These are phyloP conservation scores for Petaurus breviceps DNA, from an alignment of 2,113 vertebrate species.

Conservation along the genomic window DNA sequence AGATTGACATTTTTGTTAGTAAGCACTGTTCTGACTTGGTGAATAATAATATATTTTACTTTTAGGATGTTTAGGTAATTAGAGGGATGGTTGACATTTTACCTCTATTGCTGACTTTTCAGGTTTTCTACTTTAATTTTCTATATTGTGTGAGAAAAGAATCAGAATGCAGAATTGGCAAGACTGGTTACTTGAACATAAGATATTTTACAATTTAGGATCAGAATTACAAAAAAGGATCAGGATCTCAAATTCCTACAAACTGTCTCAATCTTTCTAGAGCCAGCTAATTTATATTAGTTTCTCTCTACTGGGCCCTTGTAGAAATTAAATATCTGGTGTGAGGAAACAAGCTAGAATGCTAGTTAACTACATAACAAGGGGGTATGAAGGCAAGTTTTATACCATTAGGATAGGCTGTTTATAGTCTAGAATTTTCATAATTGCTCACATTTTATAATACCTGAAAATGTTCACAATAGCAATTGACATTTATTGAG, in stretches of 20 bases:
- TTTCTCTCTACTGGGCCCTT: background rate
- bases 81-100: background rate
- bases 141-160: slow-evolving; percentile 18
- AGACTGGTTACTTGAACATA: background rate
- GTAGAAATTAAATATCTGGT: slow-evolving; percentile 1
- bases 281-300: background rate
- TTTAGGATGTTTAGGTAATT: slow-evolving; percentile 33
- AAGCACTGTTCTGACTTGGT: slow-evolving; percentile 37
- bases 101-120: background rate
- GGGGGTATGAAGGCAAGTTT: background rate
- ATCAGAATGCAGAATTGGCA: background rate
- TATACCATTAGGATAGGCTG: background rate
- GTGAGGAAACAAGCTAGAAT: background rate
- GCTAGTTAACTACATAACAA: background rate
- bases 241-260: background rate
- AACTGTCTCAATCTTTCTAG: background rate
- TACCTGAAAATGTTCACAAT: background rate
- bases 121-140: slow-evolving; percentile 35
- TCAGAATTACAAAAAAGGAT: too few species aligned
- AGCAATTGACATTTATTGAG: background rate
- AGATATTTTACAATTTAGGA: slow-evolving; percentile 11
- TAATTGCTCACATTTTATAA: background rate
- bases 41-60: slow-evolving; percentile 26
- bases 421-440: background rate
- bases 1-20: background rate